These are phyloP conservation scores for Troglohyphantes excavatus DNA, from an alignment of 2,888 invertebrate species.

Conservation along the genomic window DNA sequence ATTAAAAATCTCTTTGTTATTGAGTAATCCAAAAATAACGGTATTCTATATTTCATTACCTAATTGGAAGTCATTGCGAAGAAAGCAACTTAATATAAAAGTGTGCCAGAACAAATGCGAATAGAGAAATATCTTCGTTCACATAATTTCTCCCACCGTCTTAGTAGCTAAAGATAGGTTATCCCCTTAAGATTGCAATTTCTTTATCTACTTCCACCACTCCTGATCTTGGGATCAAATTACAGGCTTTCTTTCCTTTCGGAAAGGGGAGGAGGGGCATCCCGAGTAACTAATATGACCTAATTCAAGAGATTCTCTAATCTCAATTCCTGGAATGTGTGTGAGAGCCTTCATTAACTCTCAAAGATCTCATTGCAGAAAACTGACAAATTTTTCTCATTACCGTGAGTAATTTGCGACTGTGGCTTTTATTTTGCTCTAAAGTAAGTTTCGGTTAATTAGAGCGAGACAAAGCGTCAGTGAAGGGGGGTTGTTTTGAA, in stretches of 20 bases:
- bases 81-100: too few species aligned
- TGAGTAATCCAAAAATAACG: too few species aligned
- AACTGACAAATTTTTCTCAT: constrained; percentile 78
- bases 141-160: too few species aligned
- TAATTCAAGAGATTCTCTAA: constrained; percentile 73
- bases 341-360: constrained; percentile 74
- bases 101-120: too few species aligned
- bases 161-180: not conserved
- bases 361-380: constrained; percentile 75
- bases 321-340: constrained; percentile 71
- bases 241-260: constrained; percentile 67
- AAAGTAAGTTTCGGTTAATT: constrained; percentile 79
- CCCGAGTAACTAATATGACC: constrained; percentile 71
- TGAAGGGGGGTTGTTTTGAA: constrained; percentile 23
- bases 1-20: too few species aligned
- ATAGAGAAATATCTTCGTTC: too few species aligned
- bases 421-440: constrained; percentile 77
- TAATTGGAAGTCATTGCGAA: too few species aligned
- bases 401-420: constrained; percentile 77
- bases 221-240: constrained; percentile 51
- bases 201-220: not conserved
- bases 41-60: too few species aligned
- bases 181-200: constrained; percentile 5
- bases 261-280: too few species aligned
- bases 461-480: constrained; percentile 68